These are phyloP conservation scores for Poeciliopsis prolifica DNA, from an alignment of 2,113 vertebrate species.

Conservation along the genomic window DNA sequence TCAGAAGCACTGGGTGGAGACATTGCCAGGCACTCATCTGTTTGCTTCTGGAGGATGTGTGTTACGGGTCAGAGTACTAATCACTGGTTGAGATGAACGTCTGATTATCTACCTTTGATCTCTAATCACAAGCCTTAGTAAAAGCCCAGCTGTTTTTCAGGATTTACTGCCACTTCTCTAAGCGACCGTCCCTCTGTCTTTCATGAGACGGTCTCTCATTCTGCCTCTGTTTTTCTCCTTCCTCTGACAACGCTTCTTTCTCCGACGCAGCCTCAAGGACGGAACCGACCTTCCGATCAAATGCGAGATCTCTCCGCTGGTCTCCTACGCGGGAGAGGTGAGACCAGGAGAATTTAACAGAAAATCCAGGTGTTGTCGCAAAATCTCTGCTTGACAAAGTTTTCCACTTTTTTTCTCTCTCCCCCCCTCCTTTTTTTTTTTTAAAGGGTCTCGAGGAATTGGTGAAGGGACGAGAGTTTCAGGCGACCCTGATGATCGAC, in stretches of 20 bases:
- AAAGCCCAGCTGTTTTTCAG: slow-evolving; percentile 56
- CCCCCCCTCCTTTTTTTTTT: not conserved
- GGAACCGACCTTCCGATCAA: slow-evolving; percentile 92
- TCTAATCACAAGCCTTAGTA: slow-evolving; percentile 63
- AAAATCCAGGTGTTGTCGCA: slow-evolving; percentile 25
- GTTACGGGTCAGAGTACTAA: slow-evolving; percentile 48
- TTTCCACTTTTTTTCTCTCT: not conserved
- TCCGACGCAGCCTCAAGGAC: slow-evolving; percentile 87
- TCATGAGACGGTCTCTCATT: slow-evolving; percentile 20
- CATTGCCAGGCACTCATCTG: slow-evolving; percentile 41
- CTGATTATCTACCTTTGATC: slow-evolving; percentile 54
- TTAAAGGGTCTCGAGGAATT: slow-evolving; percentile 86
- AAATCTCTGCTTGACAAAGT: not conserved
- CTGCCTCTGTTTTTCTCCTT: slow-evolving; percentile 6
- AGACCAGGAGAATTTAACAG: slow-evolving; percentile 20
- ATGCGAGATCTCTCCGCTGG: slow-evolving; percentile 94
- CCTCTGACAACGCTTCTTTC: slow-evolving; percentile 13
- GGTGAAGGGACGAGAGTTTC: slow-evolving; percentile 86
- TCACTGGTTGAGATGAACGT: slow-evolving; percentile 45
- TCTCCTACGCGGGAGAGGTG: slow-evolving; percentile 96
- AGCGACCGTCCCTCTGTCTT: slow-evolving; percentile 15
- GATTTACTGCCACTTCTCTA: slow-evolving; percentile 53
- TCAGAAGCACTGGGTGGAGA: slow-evolving; percentile 8
- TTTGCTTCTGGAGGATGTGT: slow-evolving; percentile 53
- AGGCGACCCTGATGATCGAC: slow-evolving; percentile 85